These are phyloP conservation scores for Microctenopoma stevenorrisi DNA, from an alignment of 2,797 vertebrate genomes.

Conservation along the genomic window DNA sequence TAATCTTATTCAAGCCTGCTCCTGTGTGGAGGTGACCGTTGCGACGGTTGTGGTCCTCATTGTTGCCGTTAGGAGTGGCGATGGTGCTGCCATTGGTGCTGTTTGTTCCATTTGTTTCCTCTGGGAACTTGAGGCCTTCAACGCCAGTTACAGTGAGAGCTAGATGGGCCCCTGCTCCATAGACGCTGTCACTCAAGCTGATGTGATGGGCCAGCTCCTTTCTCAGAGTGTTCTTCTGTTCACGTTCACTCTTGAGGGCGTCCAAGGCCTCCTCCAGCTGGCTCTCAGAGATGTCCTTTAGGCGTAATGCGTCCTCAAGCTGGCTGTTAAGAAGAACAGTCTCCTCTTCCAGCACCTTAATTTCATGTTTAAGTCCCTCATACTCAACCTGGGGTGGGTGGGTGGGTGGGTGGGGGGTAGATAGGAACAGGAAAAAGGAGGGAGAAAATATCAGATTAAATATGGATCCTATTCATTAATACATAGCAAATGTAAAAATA, in stretches of 20 bases:
- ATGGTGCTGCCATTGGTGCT: conserved; percentile 43
- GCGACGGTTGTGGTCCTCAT: conserved; percentile 90
- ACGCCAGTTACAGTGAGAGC: conserved; percentile 91
- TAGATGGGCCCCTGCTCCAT: conserved; percentile 86
- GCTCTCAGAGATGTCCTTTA: conserved; percentile 95
- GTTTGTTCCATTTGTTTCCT: conserved; percentile 81
- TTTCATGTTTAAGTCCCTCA: conserved; percentile 98
- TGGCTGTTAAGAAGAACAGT: conserved; percentile 97
- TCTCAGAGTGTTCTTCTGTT: conserved; percentile 95
- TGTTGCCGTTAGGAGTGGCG: conserved; percentile 82
- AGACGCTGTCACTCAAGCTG: conserved; percentile 92
- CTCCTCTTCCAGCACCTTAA: conserved; percentile 96
- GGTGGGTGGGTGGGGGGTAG: conserved; percentile 3
- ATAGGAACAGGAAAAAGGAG: not conserved
- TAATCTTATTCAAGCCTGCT: conserved; percentile 85
- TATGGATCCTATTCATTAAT: not conserved
- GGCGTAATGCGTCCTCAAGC: conserved; percentile 93
- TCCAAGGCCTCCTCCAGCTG: conserved; percentile 97
- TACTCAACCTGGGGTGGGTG: conserved; percentile 91
- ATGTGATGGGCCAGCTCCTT: conserved; percentile 96
- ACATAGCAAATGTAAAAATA: not conserved
- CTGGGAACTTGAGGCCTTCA: conserved; percentile 92
- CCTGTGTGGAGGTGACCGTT: conserved; percentile 89
- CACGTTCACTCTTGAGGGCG: conserved; percentile 93
- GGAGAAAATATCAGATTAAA: not conserved